Evolutionary conservation across 2,113 vertebrate species (phyloP).

Genomic region (Sula dactylatra): DNA sequence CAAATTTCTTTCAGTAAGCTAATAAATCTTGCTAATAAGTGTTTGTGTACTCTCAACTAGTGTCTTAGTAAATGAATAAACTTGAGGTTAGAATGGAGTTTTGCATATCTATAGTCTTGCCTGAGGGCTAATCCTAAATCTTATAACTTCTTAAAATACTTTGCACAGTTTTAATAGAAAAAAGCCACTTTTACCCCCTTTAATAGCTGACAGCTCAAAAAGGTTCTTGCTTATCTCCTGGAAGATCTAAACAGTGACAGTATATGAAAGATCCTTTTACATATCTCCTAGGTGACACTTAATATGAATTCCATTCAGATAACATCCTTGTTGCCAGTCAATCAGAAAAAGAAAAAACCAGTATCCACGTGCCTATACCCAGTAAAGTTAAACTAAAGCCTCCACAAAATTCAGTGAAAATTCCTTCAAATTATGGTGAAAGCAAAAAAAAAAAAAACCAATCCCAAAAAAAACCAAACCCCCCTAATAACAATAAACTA

Average conservation of each 20-base stretch:
- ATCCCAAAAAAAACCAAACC: not conserved
- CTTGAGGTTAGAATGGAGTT: not conserved
- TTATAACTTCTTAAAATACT: not conserved
- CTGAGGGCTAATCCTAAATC: not conserved
- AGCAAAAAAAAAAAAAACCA: not conserved
- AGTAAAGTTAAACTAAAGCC: not conserved
- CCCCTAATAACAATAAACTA: not conserved
- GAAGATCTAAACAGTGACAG: not conserved
- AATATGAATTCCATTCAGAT: slow-evolving; percentile 13
- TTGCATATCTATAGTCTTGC: not conserved
- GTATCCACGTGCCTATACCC: not conserved
- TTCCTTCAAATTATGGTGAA: not conserved
- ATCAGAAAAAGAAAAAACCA: not conserved
- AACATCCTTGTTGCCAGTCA: not conserved
- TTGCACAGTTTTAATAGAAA: not conserved
- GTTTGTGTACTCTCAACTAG: not conserved
- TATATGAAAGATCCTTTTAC: not conserved
- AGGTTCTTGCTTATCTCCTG: not conserved
- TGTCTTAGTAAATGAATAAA: not conserved
- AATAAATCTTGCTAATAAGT: not conserved
- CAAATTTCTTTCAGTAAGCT: not conserved
- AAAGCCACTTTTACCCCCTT: not conserved
- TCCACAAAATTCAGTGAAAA: not conserved
- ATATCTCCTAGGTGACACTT: not conserved
- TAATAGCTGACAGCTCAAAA: not conserved